Percentiles rank a stretch among this genome's conserved stretches.
Conservation (phyloP, 2,797 vertebrate genomes). For the Tapirus indicus region DNA sequence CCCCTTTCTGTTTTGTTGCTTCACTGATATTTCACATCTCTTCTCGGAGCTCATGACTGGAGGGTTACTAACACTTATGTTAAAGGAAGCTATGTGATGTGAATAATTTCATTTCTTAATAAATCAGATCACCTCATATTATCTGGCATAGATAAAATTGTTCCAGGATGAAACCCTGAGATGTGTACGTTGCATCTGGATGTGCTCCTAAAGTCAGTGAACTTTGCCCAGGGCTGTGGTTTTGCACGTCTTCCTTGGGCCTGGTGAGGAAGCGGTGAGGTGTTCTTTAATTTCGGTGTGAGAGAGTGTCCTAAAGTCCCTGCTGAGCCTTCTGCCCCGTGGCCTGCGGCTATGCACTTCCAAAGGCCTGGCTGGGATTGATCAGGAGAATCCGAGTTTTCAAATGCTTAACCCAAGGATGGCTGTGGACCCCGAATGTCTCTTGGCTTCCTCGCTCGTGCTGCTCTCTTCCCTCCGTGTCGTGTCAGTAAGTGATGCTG, state of each 20-base stretch:
- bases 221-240: neutral
- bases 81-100: neutral
- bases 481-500: neutral
- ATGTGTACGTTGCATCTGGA: neutral
- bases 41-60: neutral
- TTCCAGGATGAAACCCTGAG: neutral
- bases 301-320: neutral
- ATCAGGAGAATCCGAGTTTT: neutral
- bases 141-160: neutral
- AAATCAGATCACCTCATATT: neutral
- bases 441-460: neutral
- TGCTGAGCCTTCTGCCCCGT: neutral
- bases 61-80: neutral
- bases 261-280: neutral
- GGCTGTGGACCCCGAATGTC: neutral
- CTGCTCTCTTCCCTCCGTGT: neutral
- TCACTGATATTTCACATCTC: neutral
- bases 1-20: neutral
- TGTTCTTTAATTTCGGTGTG: neutral
- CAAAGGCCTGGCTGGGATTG: neutral
- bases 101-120: constrained; percentile 2
- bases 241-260: neutral
- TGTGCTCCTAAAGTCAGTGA: neutral
- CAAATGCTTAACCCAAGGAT: neutral
- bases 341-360: neutral